Evolutionary conservation across 2,113 vertebrate species (phyloP).

Genomic region (Propithecus coquereli): DNA sequence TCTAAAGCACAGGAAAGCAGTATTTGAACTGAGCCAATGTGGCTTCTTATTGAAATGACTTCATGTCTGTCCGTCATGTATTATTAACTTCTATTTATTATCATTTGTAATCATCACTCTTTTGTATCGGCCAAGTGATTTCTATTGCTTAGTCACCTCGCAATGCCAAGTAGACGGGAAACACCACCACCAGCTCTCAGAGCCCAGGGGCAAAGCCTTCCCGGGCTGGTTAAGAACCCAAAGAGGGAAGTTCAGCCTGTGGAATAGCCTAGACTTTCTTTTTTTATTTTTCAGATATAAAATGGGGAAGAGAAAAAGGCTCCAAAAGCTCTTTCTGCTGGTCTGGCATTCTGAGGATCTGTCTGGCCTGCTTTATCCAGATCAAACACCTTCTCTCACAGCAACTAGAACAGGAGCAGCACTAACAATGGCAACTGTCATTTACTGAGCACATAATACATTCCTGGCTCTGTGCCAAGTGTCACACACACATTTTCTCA

Average conservation of each 20-base stretch:
- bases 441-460: neutral
- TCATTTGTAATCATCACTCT: neutral
- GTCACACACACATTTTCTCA: neutral
- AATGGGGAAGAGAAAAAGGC: neutral
- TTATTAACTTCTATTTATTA: conserved; percentile 27
- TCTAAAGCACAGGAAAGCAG: neutral
- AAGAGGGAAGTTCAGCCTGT: neutral
- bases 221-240: neutral
- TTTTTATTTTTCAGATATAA: neutral
- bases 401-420: neutral
- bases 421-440: neutral
- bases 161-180: neutral
- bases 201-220: neutral
- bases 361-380: neutral
- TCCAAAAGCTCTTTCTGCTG: neutral
- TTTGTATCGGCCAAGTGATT: neutral
- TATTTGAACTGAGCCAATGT: neutral
- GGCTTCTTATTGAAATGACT: neutral
- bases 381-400: neutral
- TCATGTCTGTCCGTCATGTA: neutral
- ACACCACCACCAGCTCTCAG: neutral
- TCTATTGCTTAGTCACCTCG: neutral
- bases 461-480: neutral
- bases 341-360: neutral
- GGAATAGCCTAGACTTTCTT: neutral